Percentiles rank a stretch among this genome's conserved stretches.
Conservation (phyloP, 2,888 invertebrate species). For the Coleophora deauratella region DNA sequence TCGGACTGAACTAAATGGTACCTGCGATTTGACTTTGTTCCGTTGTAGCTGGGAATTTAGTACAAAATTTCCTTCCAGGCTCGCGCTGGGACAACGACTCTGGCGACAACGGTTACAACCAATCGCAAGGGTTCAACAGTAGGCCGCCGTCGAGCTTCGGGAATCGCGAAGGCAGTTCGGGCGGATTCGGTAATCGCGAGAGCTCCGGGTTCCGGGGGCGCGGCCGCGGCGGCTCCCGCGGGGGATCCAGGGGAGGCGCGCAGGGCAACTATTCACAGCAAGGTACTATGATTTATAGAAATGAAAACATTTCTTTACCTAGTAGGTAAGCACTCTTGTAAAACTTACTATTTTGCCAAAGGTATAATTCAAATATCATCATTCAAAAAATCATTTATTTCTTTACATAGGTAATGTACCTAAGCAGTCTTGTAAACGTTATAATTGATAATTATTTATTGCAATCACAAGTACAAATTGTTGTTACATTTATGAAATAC, state of each 20-base stretch:
- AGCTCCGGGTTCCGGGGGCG: conserved; percentile 34
- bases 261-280: not conserved
- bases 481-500: too few relatives aligned
- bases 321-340: too few relatives aligned
- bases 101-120: conserved; percentile 20
- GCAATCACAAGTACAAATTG: too few relatives aligned
- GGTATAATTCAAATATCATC: too few relatives aligned
- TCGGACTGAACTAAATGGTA: not conserved
- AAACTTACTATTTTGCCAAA: too few relatives aligned
- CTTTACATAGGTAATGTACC: too few relatives aligned
- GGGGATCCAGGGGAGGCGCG: conserved; percentile 11
- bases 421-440: too few relatives aligned
- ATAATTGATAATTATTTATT: too few relatives aligned
- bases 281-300: not conserved
- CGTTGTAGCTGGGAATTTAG: not conserved
- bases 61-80: conserved; percentile 18
- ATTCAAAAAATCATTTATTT: too few relatives aligned
- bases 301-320: conserved; percentile 4
- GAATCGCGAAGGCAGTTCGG: conserved; percentile 13
- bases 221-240: conserved; percentile 38
- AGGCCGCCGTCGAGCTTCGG: conserved; percentile 17
- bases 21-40: not conserved
- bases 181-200: conserved; percentile 21
- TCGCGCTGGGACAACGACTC: conserved; percentile 41
- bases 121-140: conserved; percentile 10